Evolutionary conservation across 2,797 vertebrate genomes (phyloP).

Genomic region (Betta splendens): DNA sequence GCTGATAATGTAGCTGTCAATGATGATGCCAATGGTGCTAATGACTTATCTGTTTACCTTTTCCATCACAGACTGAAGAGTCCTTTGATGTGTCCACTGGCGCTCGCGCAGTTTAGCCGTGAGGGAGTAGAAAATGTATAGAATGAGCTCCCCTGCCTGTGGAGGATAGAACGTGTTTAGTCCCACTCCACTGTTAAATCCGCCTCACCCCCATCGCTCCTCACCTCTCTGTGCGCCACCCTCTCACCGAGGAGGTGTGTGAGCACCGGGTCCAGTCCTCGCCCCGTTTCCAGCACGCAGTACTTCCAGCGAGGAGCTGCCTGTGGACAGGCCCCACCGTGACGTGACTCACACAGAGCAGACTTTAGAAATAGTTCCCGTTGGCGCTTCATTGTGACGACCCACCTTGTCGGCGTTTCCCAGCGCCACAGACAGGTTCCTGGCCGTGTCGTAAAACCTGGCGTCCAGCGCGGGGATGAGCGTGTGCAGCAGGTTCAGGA

Average conservation of each 20-base stretch:
- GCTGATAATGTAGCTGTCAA: neutral
- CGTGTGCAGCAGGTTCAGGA: conserved; percentile 81
- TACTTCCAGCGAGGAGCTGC: conserved; percentile 75
- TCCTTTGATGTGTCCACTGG: conserved; percentile 66
- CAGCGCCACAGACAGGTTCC: conserved; percentile 59
- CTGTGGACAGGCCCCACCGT: conserved; percentile 47
- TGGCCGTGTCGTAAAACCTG: conserved; percentile 72
- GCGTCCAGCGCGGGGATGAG: conserved; percentile 81
- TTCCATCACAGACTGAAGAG: conserved; percentile 57
- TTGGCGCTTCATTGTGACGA: neutral
- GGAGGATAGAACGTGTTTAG: conserved; percentile 14
- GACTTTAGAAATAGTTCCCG: neutral
- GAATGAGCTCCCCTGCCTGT: conserved; percentile 77
- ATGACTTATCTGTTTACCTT: conserved; percentile 64
- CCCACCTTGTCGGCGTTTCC: conserved; percentile 66
- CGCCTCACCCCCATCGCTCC: neutral
- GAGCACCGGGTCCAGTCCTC: conserved; percentile 75
- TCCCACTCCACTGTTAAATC: neutral
- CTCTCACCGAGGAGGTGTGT: conserved; percentile 62
- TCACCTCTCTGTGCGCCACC: conserved; percentile 66
- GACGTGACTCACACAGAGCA: conserved; percentile 20
- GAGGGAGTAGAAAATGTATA: conserved; percentile 72
- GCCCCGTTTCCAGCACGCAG: conserved; percentile 77
- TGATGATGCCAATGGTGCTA: neutral
- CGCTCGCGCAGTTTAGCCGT: conserved; percentile 71